Conservation (phyloP, 2,797 vertebrate species). For the Rhincodon typus region DNA sequence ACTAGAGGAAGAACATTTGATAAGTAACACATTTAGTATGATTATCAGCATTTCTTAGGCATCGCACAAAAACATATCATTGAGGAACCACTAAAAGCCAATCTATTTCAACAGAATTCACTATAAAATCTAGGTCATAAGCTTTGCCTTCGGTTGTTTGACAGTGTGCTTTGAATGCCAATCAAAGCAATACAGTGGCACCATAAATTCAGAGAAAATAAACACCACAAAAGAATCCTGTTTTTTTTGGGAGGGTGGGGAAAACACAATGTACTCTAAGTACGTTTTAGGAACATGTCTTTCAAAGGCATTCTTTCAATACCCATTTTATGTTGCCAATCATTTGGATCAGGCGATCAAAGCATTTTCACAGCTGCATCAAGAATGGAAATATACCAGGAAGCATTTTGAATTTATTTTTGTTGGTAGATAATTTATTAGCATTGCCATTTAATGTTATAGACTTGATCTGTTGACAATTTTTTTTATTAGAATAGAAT, state of each 20-base stretch:
- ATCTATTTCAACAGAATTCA: slow-evolving; percentile 14
- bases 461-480: background rate
- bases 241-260: background rate
- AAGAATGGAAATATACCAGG: background rate
- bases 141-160: slow-evolving; percentile 35
- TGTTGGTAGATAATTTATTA: background rate
- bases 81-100: background rate
- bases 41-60: background rate
- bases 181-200: background rate
- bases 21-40: background rate
- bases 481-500: too few species aligned
- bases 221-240: background rate
- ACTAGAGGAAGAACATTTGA: background rate
- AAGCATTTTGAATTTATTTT: too few species aligned
- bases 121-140: slow-evolving; percentile 30
- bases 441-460: background rate
- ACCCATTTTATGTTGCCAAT: background rate
- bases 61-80: background rate
- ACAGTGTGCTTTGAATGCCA: background rate
- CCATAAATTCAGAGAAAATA: slow-evolving; percentile 21
- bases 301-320: background rate
- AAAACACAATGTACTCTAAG: background rate
- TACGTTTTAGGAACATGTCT: background rate
- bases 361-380: background rate
- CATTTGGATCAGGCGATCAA: background rate